Evolutionary conservation across 2,888 invertebrate genomes (phyloP), one percentile per base, ranked within the genome.

Genomic region (Tupiocoris notatus): DNA sequence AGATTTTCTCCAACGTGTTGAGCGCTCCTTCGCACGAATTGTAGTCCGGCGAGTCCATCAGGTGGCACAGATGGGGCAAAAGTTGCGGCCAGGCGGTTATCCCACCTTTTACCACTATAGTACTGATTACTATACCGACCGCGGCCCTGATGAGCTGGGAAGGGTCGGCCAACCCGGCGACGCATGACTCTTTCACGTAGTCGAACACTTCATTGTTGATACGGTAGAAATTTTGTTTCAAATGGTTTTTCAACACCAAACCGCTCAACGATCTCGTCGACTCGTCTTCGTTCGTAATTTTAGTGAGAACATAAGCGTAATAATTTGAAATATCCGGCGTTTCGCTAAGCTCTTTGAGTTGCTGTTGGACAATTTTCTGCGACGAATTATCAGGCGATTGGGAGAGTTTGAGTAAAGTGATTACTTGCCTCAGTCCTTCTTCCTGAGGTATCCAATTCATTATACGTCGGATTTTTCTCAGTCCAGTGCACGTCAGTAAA

Each of bases 261-360:
- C 98, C 99, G 86, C 96, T 96, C 73, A 99, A 86, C 24, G 98
- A 98, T 82, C 99, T 89, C 75, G 97, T 98, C 73, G 98, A 94
- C 84, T 98, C 98, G 88, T 98, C 97, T 89, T 98, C 96, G 78
- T 91, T 89, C 82, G 91, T 92, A 81, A 98, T 87, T 88, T 97
- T 95, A 76, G 97, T 96, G 82, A 99, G 88, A 81, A 99, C 96
- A 86, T 95, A 99, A 85, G 98, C 96, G 82, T 99, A 89, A 86
- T 99, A 99, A 85, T 97, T 98, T 86, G 98, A 98, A 86, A 99
- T 99, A 84, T 98, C 97, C 81, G 98, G 96, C 86, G 94, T 97
- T 85, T 94, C 94, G 86, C 98, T 98, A 82, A 99, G 87, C 86
- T 98, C 95, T 87, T 98, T 97, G 86, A 99, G 88, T 95, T 96